A percentile compares a stretch with the other conserved stretches of the same genome.
These are phyloP conservation scores for Parelbella ahira DNA, from an alignment of 2,888 invertebrate species.

Conservation along the genomic window DNA sequence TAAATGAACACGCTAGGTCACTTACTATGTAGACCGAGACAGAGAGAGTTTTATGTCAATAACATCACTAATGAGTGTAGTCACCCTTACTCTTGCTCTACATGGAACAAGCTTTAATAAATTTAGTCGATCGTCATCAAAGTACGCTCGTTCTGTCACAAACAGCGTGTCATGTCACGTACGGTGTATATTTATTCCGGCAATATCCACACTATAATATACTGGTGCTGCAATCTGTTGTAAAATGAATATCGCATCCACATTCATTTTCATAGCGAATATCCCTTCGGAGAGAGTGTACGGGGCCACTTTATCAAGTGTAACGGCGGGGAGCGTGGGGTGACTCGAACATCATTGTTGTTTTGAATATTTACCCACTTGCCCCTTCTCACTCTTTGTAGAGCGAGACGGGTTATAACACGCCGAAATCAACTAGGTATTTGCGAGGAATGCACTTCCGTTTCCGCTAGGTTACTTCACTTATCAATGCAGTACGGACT, in stretches of 20 bases:
- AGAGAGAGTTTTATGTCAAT: no score
- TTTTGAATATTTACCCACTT: constrained; percentile 24
- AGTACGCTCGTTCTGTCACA: no score
- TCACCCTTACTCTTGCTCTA: no score
- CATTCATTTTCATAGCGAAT: constrained; percentile 22
- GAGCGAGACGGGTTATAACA: constrained; percentile 16
- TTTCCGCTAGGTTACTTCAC: no score
- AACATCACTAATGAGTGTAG: no score
- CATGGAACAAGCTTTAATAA: no score
- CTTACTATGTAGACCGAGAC: no score
- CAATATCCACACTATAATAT: constrained; percentile 21
- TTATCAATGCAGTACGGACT: no score
- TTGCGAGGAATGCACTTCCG: no score
- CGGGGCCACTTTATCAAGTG: constrained; percentile 22
- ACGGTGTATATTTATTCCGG: constrained; percentile 19
- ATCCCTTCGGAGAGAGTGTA: constrained; percentile 24
- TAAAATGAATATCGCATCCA: constrained; percentile 20
- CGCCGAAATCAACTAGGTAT: no score
- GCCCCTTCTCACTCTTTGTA: constrained; percentile 17
- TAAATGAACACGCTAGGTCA: no score
- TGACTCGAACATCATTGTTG: constrained; percentile 22
- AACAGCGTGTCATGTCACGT: constrained; percentile 9
- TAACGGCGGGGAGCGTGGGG: constrained; percentile 16
- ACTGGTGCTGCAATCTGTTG: constrained; percentile 19
- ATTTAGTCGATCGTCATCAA: no score